A percentile compares a stretch with the other conserved stretches of the same genome.
Evolutionary conservation across 2,888 invertebrate genomes (phyloP).

Genomic region (Cataglyphis cursor): DNA sequence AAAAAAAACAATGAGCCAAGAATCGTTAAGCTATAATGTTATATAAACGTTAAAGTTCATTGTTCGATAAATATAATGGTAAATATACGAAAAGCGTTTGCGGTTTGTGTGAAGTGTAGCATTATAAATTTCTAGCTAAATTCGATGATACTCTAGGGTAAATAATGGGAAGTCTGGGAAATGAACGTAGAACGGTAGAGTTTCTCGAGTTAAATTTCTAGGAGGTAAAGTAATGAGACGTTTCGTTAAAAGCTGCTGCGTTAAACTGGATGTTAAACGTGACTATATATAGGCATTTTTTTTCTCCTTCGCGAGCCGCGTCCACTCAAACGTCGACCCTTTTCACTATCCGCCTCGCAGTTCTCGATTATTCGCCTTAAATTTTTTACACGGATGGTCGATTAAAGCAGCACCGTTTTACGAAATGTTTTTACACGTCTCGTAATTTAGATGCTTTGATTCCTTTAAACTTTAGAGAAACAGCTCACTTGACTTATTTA

Average conservation of each 20-base stretch:
- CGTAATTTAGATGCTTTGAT: neutral
- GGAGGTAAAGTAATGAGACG: slow-evolving; percentile 2
- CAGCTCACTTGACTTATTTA: neutral
- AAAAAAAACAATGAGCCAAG: neutral
- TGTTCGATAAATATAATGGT: neutral
- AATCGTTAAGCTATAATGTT: neutral
- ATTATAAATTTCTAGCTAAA: neutral
- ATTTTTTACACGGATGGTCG: neutral
- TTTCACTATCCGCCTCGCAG: slow-evolving; percentile 68
- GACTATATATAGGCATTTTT: slow-evolving; percentile 24
- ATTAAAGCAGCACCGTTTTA: slow-evolving; percentile 10
- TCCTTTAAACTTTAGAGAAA: neutral
- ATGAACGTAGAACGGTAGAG: neutral
- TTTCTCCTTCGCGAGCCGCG: neutral
- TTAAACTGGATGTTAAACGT: slow-evolving; percentile 39
- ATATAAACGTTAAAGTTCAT: neutral
- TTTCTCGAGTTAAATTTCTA: slow-evolving; percentile 5
- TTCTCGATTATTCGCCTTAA: slow-evolving; percentile 13
- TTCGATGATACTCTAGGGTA: neutral
- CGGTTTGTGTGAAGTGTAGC: neutral
- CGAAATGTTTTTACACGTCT: neutral
- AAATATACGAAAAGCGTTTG: neutral
- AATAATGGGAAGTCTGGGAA: neutral
- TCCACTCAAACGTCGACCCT: slow-evolving; percentile 68
- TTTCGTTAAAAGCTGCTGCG: neutral